Evolutionary conservation across 2,888 invertebrate genomes (phyloP).

Genomic region (Seira musarum): DNA sequence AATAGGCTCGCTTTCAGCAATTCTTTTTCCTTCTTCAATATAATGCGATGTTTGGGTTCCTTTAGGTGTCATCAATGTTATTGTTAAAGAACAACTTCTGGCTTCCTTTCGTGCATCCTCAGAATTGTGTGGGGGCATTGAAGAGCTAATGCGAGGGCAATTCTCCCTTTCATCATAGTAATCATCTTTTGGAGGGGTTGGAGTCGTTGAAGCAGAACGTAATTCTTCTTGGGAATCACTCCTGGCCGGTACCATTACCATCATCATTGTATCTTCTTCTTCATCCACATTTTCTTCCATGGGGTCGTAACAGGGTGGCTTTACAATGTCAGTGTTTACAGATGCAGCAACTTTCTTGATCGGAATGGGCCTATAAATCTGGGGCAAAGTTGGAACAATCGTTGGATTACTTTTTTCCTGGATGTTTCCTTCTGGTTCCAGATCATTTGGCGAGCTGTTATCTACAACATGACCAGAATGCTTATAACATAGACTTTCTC

Average conservation of each 20-base stretch:
- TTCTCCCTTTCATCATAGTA: constrained; percentile 9
- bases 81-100: constrained; percentile 38
- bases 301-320: constrained; percentile 26
- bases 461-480: not conserved
- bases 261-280: constrained; percentile 26
- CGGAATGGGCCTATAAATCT: not conserved
- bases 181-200: constrained; percentile 50
- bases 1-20: constrained; percentile 42
- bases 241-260: constrained; percentile 37
- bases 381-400: not conserved
- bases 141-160: not conserved
- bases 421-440: not conserved
- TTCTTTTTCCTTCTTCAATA: constrained; percentile 17
- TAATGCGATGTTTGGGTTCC: constrained; percentile 25
- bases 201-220: constrained; percentile 56
- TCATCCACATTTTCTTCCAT: constrained; percentile 14
- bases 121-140: not conserved
- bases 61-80: constrained; percentile 34
- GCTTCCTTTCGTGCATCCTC: constrained; percentile 17
- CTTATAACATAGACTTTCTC: not conserved
- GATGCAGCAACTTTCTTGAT: constrained; percentile 46
- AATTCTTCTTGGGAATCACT: constrained; percentile 50
- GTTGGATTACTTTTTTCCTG: not conserved
- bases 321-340: constrained; percentile 51
- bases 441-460: not conserved